phyloP scores from a whole-genome alignment of 2,113 vertebrate genomes.

The Barnardius zonarius region DNA sequence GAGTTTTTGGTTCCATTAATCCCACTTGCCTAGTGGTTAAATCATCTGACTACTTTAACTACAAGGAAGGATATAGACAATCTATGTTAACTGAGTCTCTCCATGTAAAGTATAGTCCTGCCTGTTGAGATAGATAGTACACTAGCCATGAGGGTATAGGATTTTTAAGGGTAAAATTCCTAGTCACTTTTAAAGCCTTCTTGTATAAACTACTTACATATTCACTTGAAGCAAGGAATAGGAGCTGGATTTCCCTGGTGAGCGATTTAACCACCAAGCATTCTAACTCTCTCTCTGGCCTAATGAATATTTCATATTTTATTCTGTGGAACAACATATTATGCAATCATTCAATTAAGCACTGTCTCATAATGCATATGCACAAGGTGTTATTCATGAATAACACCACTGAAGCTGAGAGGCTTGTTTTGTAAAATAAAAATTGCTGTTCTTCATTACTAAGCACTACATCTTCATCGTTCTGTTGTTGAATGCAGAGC shows the following conservation, averaged over 20 bases:
- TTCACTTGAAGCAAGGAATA: slow-evolving; percentile 31
- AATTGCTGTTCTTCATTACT: slow-evolving; percentile 55
- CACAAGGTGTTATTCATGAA: slow-evolving; percentile 65
- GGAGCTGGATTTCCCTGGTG: slow-evolving; percentile 50
- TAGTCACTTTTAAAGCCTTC: slow-evolving; percentile 19
- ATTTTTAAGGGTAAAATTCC: not conserved
- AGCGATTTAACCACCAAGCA: slow-evolving; percentile 56
- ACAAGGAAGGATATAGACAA: not conserved
- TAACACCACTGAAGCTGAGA: slow-evolving; percentile 54
- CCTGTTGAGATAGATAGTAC: not conserved
- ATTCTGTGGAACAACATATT: slow-evolving; percentile 66
- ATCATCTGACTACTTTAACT: not conserved
- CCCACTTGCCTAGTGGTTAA: not conserved
- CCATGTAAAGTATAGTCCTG: not conserved
- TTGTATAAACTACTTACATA: slow-evolving; percentile 26
- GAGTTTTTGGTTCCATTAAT: slow-evolving; percentile 12
- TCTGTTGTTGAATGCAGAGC: slow-evolving; percentile 15
- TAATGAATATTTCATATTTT: slow-evolving; percentile 71
- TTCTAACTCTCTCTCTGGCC: slow-evolving; percentile 38
- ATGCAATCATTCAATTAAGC: slow-evolving; percentile 70
- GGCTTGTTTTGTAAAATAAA: slow-evolving; percentile 61
- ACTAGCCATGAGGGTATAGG: not conserved
- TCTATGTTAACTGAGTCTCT: not conserved
- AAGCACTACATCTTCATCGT: slow-evolving; percentile 41
- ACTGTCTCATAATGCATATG: slow-evolving; percentile 66